These are phyloP conservation scores for Peromyscus leucopus DNA, from an alignment of 2,113 vertebrate species.

Conservation along the genomic window DNA sequence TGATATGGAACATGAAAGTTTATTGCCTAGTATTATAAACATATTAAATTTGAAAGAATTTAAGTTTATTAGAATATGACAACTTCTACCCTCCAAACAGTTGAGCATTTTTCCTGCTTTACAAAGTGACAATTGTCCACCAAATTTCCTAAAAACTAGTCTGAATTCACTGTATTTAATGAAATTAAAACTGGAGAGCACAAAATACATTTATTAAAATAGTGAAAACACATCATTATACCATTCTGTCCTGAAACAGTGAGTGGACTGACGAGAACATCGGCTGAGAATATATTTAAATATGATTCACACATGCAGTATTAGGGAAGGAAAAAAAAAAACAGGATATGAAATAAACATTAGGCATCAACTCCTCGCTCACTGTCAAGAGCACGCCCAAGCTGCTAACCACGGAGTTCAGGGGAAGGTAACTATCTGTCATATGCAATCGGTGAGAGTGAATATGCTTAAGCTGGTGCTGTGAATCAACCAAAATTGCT, in stretches of 20 bases:
- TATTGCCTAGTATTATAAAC: background rate
- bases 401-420: slow-evolving; percentile 90
- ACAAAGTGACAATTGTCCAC: background rate
- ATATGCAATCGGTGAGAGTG: slow-evolving; percentile 89
- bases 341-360: slow-evolving; percentile 92
- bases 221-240: slow-evolving; percentile 81
- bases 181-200: slow-evolving; percentile 79
- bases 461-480: slow-evolving; percentile 90
- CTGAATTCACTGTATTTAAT: slow-evolving; percentile 64
- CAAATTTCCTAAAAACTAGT: slow-evolving; percentile 36
- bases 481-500: slow-evolving; percentile 91
- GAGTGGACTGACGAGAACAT: slow-evolving; percentile 82
- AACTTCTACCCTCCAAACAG: background rate
- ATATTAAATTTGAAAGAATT: slow-evolving; percentile 5
- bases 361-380: slow-evolving; percentile 90
- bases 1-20: background rate
- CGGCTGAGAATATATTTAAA: slow-evolving; percentile 88
- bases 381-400: slow-evolving; percentile 88
- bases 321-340: slow-evolving; percentile 86
- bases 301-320: slow-evolving; percentile 85
- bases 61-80: background rate
- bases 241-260: slow-evolving; percentile 81
- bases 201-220: slow-evolving; percentile 70
- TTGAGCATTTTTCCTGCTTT: background rate
- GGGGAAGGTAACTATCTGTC: slow-evolving; percentile 92